These are phyloP conservation scores for Acridotheres tristis DNA, from an alignment of 2,797 vertebrate genomes.

Conservation along the genomic window DNA sequence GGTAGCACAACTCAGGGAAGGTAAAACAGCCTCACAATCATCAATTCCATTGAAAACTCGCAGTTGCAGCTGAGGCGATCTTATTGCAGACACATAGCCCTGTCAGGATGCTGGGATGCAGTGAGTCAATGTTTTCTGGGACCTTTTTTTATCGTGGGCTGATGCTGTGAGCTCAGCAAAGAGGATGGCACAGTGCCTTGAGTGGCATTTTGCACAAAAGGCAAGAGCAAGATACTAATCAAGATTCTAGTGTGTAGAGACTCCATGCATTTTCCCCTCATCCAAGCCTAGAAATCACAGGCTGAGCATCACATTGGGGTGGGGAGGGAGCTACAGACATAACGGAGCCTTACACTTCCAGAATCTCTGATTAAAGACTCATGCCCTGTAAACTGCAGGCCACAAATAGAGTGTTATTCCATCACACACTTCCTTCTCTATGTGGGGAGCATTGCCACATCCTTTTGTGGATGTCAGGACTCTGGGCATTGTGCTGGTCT, in stretches of 20 bases:
- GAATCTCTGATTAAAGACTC: background rate
- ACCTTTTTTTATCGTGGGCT: background rate
- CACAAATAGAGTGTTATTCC: accelerated
- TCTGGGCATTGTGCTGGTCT: background rate
- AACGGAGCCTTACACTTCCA: background rate
- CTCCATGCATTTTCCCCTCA: background rate
- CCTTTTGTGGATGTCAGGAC: background rate
- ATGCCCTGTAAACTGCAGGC: background rate
- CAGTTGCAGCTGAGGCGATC: background rate
- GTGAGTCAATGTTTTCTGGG: background rate
- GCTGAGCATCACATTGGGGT: background rate
- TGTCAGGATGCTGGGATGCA: background rate
- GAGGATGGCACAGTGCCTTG: background rate
- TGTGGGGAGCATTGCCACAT: accelerated
- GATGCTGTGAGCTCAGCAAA: slow-evolving; percentile 23
- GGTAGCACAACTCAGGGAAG: background rate
- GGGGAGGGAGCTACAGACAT: background rate
- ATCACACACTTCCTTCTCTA: background rate
- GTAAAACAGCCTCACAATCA: background rate
- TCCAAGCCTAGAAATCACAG: background rate
- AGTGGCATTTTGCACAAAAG: slow-evolving; percentile 3
- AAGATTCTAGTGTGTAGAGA: background rate
- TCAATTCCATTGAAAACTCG: background rate
- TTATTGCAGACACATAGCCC: background rate
- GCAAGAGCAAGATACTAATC: background rate